A percentile compares a stretch with the other conserved stretches of the same genome.
phyloP scores from a whole-genome alignment of 2,113 vertebrate genomes.

The Platysteira castanea region DNA sequence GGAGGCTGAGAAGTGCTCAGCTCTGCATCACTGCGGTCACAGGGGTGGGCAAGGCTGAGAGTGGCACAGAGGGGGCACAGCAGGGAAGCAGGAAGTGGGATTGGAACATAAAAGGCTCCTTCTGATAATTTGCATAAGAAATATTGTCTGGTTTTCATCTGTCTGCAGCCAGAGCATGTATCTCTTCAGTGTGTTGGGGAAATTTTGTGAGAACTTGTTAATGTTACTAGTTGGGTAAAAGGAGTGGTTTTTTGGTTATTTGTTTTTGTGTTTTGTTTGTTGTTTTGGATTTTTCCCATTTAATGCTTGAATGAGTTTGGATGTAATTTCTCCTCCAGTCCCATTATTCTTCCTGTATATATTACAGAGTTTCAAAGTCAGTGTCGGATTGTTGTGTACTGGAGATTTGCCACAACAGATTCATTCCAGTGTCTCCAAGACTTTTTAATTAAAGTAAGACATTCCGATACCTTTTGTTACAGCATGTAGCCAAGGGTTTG shows the following conservation, averaged over 20 bases:
- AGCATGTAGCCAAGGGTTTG: background rate
- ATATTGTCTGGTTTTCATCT: background rate
- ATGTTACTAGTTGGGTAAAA: background rate
- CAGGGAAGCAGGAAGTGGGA: background rate
- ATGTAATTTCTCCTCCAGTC: background rate
- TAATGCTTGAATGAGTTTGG: background rate
- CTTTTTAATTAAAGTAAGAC: background rate
- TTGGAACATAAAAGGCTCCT: background rate
- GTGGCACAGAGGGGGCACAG: background rate
- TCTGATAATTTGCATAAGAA: background rate
- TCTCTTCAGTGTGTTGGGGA: background rate
- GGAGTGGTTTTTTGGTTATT: fast-evolving
- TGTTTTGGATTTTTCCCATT: background rate
- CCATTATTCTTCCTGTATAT: background rate
- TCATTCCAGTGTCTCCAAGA: background rate
- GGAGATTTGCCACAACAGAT: background rate
- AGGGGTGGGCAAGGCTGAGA: background rate
- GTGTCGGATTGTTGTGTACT: background rate
- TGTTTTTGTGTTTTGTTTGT: background rate
- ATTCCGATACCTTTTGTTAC: background rate
- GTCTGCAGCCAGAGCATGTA: background rate
- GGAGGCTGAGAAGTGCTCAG: too few relatives aligned
- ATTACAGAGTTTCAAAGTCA: background rate
- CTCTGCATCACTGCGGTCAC: fast-evolving
- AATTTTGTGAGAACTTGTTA: background rate